Base-by-base conservation (phyloP, 2,888 invertebrate genomes). In the Caradrina clavipalpis region DNA sequence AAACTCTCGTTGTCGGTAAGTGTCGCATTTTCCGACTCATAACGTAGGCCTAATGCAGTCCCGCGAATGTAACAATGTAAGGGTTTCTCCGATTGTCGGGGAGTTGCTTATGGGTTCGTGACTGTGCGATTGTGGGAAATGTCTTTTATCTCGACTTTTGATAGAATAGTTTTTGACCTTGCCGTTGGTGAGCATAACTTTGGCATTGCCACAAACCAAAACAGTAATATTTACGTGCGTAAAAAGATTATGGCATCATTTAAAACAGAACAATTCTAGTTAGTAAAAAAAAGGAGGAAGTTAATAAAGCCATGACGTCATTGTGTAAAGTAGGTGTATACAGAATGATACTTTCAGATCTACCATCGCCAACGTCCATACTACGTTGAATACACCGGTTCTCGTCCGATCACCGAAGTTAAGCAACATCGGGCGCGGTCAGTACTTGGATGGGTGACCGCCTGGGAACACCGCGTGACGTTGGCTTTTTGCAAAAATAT, bases 321-420 rank as follows among this genome's bases (percentile, higher is more conserved):
- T 55, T n/a, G n/a, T 55, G n/a, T 35, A 0, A 17, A 45, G 15
- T 17, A 17, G 2, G 17, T 19, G n/a, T 8, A 8, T 11, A 35
- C 35, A 55, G 55, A 55, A 35, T 11, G 11, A n/a, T 11, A 55
- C 7, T 19, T 55, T 55, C n/a, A n/a, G 2, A 1, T 1, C 2
- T 0, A 0, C 47, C 56, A 10, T 81, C 61, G 86, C 84, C 87
- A 88, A 88, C 87, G 92, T 92, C 91, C 92, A 93, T 91, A 93
- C 93, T 88, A 93, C 88, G 92, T 92, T 93, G 92, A 92, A 92
- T 80, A 92, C 92, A 92, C 92, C 91, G 92, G 92, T 92, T 93
- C 92, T 93, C 93, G 93, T 93, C 93, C 92, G 93, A 93, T 93
- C 93, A 94, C 93, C 93, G 93, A 93, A 93, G 92, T 93, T 91